Evolutionary conservation across 2,113 vertebrate genomes (phyloP).

Genomic region (Geothlypis trichas): DNA sequence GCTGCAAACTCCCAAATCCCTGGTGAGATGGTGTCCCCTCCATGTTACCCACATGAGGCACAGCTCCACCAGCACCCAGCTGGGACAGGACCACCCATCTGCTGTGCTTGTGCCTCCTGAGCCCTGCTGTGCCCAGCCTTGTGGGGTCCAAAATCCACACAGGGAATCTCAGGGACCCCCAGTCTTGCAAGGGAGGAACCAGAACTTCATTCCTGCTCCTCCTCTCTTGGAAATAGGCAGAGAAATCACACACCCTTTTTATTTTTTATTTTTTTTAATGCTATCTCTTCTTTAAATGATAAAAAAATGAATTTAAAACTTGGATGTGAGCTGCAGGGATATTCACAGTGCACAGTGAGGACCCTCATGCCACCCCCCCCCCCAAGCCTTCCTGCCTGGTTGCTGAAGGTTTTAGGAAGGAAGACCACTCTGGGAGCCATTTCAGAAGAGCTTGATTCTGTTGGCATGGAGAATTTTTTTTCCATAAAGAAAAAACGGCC

Average conservation of each 20-base stretch:
- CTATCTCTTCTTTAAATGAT: not conserved
- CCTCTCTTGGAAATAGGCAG: not conserved
- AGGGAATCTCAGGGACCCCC: fast-evolving
- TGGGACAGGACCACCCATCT: not conserved
- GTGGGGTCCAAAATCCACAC: fast-evolving
- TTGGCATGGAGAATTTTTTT: not conserved
- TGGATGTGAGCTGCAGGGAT: not conserved
- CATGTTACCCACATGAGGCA: not conserved
- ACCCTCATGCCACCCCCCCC: not conserved
- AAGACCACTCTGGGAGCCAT: not conserved
- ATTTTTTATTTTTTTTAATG: not conserved
- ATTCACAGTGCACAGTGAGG: not conserved
- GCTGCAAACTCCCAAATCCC: not conserved
- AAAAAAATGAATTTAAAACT: not conserved
- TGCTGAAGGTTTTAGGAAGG: not conserved
- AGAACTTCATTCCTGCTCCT: not conserved
- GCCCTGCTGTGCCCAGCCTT: fast-evolving
- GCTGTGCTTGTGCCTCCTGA: not conserved
- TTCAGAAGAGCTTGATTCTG: not conserved
- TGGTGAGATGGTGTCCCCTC: not conserved
- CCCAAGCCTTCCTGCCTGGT: not conserved
- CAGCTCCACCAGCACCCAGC: not conserved
- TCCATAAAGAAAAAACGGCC: not conserved
- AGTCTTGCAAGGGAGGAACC: not conserved
- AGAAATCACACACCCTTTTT: not conserved